Evolutionary conservation across 1,140 invertebrate species (phyloP), one percentile per base, ranked within the genome.

Genomic region (Cheumatopsyche charites): DNA sequence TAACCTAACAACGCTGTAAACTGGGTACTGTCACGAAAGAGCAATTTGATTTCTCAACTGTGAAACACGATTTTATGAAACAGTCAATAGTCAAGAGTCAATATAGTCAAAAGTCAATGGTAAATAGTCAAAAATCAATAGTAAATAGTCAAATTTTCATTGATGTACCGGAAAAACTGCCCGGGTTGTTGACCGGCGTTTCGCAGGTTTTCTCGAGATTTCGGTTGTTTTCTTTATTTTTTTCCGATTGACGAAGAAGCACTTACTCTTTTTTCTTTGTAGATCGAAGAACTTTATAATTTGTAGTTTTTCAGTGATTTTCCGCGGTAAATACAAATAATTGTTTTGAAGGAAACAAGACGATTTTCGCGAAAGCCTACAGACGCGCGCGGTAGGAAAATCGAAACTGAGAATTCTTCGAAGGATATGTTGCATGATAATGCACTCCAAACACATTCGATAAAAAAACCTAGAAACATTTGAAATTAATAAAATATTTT

Each of bases 331-430:
- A 3, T 3, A 4, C 3, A 36, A 36, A 36, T 36, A 9, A 3
- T 9, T 4, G 3, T 36, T 36, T 36, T 9, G 9, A 9, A 3
- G 29, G 9, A 36, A 36, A 4, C 29, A 9, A 36, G 9, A 15
- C 47, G 47, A 17, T 9, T 52, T 52, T 19, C 19, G 0, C 47
- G 15, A 52, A 17, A 17, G 47, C 15, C 47, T 2, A 19, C 15
- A 19, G n/a, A 19, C 47, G 47, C 47, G 47, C 19, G 9, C 47
- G 29, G 47, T 15, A 17, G 65, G 43, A 67, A 67, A 67, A 67
- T 67, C 65, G 65, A 67, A 67, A 67, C 65, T 67, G 65, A 67
- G 65, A 49, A 67, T 67, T 67, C 65, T 29, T 9, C 29, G 43
- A 49, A 67, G 65, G n/a, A 67, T 49, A 45, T 21, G 2, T 12